Evolutionary conservation across 2,888 invertebrate genomes (phyloP).

Genomic region (Oxytorus armatus): DNA sequence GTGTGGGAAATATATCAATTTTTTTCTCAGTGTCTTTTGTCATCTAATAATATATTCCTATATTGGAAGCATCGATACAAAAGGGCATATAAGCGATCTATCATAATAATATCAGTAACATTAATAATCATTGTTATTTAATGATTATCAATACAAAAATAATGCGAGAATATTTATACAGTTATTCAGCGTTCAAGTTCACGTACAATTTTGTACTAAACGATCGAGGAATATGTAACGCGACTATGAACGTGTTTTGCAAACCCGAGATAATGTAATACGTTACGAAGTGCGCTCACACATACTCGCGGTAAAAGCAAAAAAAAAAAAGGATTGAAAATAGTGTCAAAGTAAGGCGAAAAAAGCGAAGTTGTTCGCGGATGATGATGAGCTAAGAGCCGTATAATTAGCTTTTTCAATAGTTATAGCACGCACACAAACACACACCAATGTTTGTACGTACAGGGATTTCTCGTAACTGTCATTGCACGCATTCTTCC

Average conservation of each 20-base stretch:
- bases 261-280: conserved; percentile 51
- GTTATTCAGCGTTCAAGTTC: conserved; percentile 29
- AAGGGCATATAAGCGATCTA: conserved; percentile 6
- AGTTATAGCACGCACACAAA: not conserved
- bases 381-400: conserved; percentile 27
- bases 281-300: conserved; percentile 9
- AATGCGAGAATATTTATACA: not conserved
- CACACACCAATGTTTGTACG: not conserved
- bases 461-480: conserved; percentile 30
- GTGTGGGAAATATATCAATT: not conserved
- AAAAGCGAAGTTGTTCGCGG: conserved; percentile 19
- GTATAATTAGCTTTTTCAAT: conserved; percentile 43
- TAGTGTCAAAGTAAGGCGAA: conserved; percentile 28
- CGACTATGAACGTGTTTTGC: conserved; percentile 31
- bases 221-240: conserved; percentile 36
- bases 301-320: not conserved
- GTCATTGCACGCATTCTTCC: conserved; percentile 58
- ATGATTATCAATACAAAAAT: too few relatives aligned
- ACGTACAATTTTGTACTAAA: conserved; percentile 45
- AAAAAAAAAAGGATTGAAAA: conserved; percentile 15
- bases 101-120: conserved; percentile 23
- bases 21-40: not conserved
- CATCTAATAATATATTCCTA: conserved; percentile 13
- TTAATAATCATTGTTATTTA: not conserved
- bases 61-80: conserved; percentile 1